phyloP scores from a whole-genome alignment of 2,113 vertebrate species.

The Neofelis nebulosa region DNA sequence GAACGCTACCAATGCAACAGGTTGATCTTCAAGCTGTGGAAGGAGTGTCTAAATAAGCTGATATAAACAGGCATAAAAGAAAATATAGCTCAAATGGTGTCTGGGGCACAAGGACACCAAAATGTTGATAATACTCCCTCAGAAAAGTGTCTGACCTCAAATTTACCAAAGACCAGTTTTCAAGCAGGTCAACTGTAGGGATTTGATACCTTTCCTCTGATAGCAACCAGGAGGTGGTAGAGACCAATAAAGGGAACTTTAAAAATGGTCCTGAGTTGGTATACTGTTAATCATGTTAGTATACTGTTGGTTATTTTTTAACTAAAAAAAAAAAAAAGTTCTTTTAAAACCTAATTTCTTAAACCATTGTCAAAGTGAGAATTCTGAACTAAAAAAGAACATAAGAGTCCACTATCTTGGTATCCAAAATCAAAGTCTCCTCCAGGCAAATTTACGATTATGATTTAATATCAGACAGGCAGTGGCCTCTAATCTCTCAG shows the following conservation, averaged over 20 bases:
- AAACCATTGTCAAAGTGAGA: not conserved
- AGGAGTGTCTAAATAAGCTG: not conserved
- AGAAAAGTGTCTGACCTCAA: not conserved
- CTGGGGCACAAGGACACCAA: not conserved
- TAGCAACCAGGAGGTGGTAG: not conserved
- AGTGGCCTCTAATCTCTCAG: constrained; percentile 65
- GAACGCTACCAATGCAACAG: not conserved
- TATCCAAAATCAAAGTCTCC: not conserved
- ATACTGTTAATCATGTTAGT: not conserved
- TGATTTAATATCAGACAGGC: constrained; percentile 56
- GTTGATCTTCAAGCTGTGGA: not conserved
- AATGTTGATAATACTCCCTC: not conserved
- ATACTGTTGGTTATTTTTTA: not conserved
- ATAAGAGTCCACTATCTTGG: not conserved
- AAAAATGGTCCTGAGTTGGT: not conserved
- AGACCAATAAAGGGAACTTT: not conserved
- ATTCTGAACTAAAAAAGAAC: not conserved
- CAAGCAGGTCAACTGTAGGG: not conserved
- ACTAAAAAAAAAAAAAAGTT: not conserved
- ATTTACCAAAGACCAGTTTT: not conserved
- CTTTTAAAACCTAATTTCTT: constrained; percentile 20
- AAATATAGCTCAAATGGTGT: not conserved
- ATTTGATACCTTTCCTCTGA: not conserved
- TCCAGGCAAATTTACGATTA: constrained; percentile 30
- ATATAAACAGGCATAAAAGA: not conserved